Evolutionary conservation across 2,888 invertebrate species (phyloP).

Genomic region (Mechanitis messenoides): DNA sequence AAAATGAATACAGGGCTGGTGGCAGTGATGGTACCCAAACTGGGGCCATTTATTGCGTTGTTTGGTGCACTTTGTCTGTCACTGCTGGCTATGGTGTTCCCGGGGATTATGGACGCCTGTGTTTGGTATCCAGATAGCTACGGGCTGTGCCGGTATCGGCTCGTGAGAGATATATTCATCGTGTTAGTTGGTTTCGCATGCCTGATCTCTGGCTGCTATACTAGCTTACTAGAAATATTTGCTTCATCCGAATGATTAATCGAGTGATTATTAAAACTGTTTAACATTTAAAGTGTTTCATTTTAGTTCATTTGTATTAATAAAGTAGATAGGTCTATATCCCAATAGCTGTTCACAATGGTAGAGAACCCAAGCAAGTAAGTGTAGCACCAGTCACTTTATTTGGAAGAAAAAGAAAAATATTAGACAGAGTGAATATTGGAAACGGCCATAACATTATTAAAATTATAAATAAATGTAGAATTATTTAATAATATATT

Average conservation of each 20-base stretch:
- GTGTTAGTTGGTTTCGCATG: conserved; percentile 37
- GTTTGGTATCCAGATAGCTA: conserved; percentile 45
- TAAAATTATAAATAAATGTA: too few species aligned
- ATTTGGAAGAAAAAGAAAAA: too few species aligned
- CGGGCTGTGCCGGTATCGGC: conserved; percentile 39
- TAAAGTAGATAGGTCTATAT: too few species aligned
- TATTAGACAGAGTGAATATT: too few species aligned
- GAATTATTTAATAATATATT: too few species aligned
- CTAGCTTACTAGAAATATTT: conserved; percentile 45
- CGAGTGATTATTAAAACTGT: conserved; percentile 4
- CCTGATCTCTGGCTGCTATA: conserved; percentile 46
- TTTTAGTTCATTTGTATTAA: not conserved
- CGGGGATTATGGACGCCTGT: conserved; percentile 77
- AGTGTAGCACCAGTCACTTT: too few species aligned
- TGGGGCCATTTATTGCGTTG: conserved; percentile 85
- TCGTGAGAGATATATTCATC: conserved; percentile 42
- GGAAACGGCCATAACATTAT: too few species aligned
- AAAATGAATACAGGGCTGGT: conserved; percentile 34
- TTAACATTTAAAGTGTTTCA: not conserved
- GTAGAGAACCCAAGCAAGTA: too few species aligned
- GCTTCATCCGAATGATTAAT: conserved; percentile 9
- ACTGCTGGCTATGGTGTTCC: conserved; percentile 88
- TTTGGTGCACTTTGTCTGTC: conserved; percentile 92
- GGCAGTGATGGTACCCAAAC: conserved; percentile 83
- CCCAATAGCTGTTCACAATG: too few species aligned